Evolutionary conservation across 2,797 vertebrate species (phyloP), one percentile per base, ranked within the genome.

Genomic region (Lacerta bilineata): DNA sequence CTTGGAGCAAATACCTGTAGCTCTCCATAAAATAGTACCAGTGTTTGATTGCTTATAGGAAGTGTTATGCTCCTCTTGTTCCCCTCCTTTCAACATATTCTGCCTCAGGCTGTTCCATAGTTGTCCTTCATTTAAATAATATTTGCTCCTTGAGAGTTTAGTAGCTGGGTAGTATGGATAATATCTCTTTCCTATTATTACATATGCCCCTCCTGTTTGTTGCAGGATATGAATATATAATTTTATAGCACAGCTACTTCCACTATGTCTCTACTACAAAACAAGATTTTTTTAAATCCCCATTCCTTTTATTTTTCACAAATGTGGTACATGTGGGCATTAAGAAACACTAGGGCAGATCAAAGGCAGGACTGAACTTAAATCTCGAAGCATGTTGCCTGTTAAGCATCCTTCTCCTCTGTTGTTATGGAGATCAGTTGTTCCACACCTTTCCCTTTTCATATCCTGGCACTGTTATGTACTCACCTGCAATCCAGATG

Each of bases 211-310:
- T 68, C 72, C 33, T 83, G 4, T 77, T 23, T 66, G 5, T 36
- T 83, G 39, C 59, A 75, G 41, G 23, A 46, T 82, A 87, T 75
- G n/a, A 82, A 82, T 8, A 76, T 29, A 81, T 81, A 75, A 64
- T 61, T 80, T 61, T 72, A 36, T 72, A 74, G 46, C 7, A 39
- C 8, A n/a, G 55, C 66, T 75, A 33, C 8, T 82, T 36, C 59
- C 20, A 33, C 36, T 33, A 13, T 43, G 61, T 25, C 59, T 84
- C 84, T 83, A 8, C 74, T 83, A 36, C 29, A 39, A 77, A 11
- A 25, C 33, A 11, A 76, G 61, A 76, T 81, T 76, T 83, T 74
- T 17, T 25, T 23, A 17, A 20, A 25, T 23, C 23, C 15, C 5
- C 25, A 69, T 50, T 50, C 46, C 46, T 50, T 50, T 69, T 71